These are phyloP conservation scores for Melanotaenia boesemani DNA, from an alignment of 2,797 vertebrate species.

Conservation along the genomic window DNA sequence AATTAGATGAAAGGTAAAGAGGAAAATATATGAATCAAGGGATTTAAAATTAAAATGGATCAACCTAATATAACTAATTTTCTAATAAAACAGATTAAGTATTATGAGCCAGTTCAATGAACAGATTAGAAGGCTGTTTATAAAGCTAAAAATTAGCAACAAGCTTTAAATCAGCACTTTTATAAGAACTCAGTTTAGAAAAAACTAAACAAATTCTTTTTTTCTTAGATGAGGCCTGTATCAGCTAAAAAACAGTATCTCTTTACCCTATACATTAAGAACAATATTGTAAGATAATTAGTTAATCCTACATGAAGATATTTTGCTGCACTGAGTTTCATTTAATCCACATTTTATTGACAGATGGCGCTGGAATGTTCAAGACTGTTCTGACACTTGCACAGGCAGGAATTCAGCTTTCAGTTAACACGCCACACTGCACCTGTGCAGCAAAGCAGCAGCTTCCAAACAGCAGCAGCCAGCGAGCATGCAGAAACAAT, in stretches of 20 bases:
- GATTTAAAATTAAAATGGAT: not conserved
- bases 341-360: constrained; percentile 55
- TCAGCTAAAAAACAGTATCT: constrained; percentile 1
- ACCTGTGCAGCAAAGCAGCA: constrained; percentile 16
- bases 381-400: not conserved
- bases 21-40: not conserved
- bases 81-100: not conserved
- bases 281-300: constrained; percentile 55
- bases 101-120: not conserved
- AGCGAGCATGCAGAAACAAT: not conserved
- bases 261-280: constrained; percentile 32
- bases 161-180: not conserved
- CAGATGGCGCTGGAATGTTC: not conserved
- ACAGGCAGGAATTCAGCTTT: constrained; percentile 2
- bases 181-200: constrained; percentile 15
- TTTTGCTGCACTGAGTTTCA: constrained; percentile 36
- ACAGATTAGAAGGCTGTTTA: not conserved
- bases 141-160: not conserved
- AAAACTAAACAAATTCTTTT: constrained; percentile 16
- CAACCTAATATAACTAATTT: not conserved
- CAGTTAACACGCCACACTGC: not conserved
- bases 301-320: constrained; percentile 41
- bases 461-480: not conserved
- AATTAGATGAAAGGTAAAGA: not conserved
- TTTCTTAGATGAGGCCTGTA: constrained; percentile 28